These are phyloP conservation scores for Ranitomeya variabilis DNA, from an alignment of 2,113 vertebrate genomes.

Conservation along the genomic window DNA sequence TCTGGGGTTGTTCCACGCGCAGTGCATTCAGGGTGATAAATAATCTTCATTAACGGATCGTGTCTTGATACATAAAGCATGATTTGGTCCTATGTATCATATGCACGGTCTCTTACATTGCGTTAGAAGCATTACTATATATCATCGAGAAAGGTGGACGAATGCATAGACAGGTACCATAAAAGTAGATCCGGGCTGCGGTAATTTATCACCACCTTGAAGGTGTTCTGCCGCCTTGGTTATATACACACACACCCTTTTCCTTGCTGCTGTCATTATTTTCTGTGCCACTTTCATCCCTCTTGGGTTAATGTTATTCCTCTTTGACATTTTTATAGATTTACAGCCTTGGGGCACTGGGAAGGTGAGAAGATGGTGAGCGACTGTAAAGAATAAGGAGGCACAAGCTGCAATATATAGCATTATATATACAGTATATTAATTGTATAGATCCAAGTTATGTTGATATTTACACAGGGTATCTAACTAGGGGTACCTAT, in stretches of 20 bases:
- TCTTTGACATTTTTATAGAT: slow-evolving; percentile 64
- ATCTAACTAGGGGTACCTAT: background rate
- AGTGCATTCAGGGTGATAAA: slow-evolving; percentile 33
- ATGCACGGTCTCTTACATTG: slow-evolving; percentile 3
- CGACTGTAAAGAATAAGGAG: slow-evolving; percentile 1
- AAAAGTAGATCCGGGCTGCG: background rate
- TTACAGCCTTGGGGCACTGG: slow-evolving; percentile 59
- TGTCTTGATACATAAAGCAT: slow-evolving; percentile 15
- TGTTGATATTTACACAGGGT: background rate
- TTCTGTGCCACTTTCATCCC: slow-evolving; percentile 61
- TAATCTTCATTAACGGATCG: slow-evolving; percentile 41
- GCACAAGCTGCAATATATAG: background rate
- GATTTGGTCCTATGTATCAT: slow-evolving; percentile 32
- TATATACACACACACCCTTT: slow-evolving; percentile 58
- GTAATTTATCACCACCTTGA: slow-evolving; percentile 42
- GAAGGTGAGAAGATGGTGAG: slow-evolving; percentile 57
- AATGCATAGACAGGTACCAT: slow-evolving; percentile 44
- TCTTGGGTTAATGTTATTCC: slow-evolving; percentile 66
- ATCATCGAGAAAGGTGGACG: slow-evolving; percentile 39
- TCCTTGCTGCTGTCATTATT: slow-evolving; percentile 40
- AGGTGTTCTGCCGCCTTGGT: slow-evolving; percentile 41
- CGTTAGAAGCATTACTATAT: slow-evolving; percentile 48
- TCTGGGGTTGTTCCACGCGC: background rate
- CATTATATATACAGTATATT: background rate
- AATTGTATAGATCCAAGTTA: slow-evolving; percentile 6